Evolutionary conservation across 2,888 invertebrate genomes (phyloP), one percentile per base, ranked within the genome.

Genomic region (Buathra laborator): DNA sequence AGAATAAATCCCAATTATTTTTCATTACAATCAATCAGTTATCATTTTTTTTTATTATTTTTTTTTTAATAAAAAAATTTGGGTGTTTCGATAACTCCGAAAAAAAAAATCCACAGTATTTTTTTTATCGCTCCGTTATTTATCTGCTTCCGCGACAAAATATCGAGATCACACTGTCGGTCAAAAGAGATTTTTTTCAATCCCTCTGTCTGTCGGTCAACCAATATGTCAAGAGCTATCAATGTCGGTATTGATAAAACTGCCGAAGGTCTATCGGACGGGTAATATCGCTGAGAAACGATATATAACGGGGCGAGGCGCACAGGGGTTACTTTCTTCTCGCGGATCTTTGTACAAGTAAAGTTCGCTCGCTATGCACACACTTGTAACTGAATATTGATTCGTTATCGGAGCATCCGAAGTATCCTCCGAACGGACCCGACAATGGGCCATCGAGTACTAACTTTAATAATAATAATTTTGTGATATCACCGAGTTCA

Each of bases 401-500:
- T 81, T 84, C 68, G 62, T 56, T 74, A 84, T 84, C 83, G 51
- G 53, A 37, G 24, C 68, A 64, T 79, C 51, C 79, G n/a, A 12
- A 56, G 64, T 74, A 78, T 51, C 68, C 62, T 53, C 37, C 44
- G 75, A 24, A 3, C 71, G 53, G 14, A 66, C 12, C 4, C 24
- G 80, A 80, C 71, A 80, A 66, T 71, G 56, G 32, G 29, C 66
- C 51, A 32, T 53, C 12, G 43, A n/a, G 59, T 66, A 24, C n/a
- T n/a, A 81, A 84, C 77, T 84, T 84, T 4, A 24, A 56, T 70
- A 24, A 62, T 68, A 56, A 78, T 78, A 84, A 81, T 74, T 84
- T 78, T 76, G 56, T 64, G 81, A 81, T 74, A 81, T 59, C 72
- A 37, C 71, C 59, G 72, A 81, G 59, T 76, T 76, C 48, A 46